Conservation (phyloP, 2,888 invertebrate genomes). For the Laspeyria flexula region DNA sequence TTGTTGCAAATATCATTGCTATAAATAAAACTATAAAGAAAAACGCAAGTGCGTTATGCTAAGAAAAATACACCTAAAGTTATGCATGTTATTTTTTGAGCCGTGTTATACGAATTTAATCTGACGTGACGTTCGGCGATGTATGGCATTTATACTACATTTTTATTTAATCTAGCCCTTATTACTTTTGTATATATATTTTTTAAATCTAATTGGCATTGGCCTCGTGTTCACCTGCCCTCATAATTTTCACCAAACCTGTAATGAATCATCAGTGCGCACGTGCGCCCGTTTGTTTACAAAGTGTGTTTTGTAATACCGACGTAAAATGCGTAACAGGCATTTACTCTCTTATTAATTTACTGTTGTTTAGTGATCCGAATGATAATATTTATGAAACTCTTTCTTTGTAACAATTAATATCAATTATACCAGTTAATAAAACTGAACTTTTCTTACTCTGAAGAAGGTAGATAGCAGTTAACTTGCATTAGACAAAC, state of each 20-base stretch:
- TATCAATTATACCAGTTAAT: background rate
- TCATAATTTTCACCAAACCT: conserved; percentile 56
- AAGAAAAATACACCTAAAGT: no score
- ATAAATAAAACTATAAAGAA: background rate
- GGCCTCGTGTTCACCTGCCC: conserved; percentile 52
- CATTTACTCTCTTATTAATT: conserved; percentile 59
- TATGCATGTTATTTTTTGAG: no score
- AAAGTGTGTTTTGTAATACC: conserved; percentile 71
- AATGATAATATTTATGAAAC: conserved; percentile 44
- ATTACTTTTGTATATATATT: no score
- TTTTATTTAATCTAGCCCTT: no score
- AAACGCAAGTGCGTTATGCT: no score
- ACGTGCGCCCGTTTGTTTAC: conserved; percentile 78
- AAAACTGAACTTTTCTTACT: background rate
- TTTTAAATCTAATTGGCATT: conserved; percentile 37
- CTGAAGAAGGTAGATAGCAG: background rate
- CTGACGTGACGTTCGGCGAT: no score
- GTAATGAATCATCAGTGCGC: conserved; percentile 64
- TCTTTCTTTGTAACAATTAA: conserved; percentile 31
- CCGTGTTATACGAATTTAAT: no score
- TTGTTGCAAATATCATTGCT: no score
- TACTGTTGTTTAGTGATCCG: conserved; percentile 52
- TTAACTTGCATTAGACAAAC: background rate
- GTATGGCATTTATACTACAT: no score
- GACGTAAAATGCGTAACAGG: conserved; percentile 62